Percentiles rank a stretch among this genome's conserved stretches.
phyloP scores from a whole-genome alignment of 2,113 vertebrate species.

The Bos taurus region DNA sequence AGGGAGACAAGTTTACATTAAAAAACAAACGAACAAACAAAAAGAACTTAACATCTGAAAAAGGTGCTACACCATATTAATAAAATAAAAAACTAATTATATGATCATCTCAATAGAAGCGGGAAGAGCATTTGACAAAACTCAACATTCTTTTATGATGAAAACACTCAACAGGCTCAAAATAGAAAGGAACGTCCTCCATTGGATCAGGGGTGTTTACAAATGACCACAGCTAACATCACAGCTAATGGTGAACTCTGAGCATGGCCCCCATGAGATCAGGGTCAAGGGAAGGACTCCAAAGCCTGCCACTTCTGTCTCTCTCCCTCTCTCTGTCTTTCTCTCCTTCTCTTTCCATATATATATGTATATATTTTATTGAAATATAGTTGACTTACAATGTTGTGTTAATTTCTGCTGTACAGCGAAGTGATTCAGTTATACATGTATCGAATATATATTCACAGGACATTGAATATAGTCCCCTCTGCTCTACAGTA shows the following conservation, averaged over 20 bases:
- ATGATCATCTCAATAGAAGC: background rate
- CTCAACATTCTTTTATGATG: background rate
- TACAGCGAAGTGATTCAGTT: background rate
- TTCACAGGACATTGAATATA: background rate
- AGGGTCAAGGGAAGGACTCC: background rate
- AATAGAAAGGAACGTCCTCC: background rate
- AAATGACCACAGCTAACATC: background rate
- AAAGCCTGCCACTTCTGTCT: background rate
- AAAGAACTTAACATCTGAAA: background rate
- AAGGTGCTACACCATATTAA: rapidly evolving
- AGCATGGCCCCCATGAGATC: rapidly evolving
- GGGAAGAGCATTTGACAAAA: background rate
- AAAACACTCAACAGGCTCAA: too few relatives aligned
- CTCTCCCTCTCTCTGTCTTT: background rate
- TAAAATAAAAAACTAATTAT: background rate
- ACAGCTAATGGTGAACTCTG: rapidly evolving
- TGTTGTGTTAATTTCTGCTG: background rate
- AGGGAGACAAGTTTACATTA: background rate
- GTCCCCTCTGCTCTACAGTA: background rate
- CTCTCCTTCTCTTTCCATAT: background rate
- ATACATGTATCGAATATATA: too few relatives aligned
- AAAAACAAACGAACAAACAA: background rate
- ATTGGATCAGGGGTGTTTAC: rapidly evolving
- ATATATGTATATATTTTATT: background rate
- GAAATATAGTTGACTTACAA: background rate